phyloP scores from a whole-genome alignment of 2,113 vertebrate species.

The Rissa tridactyla region DNA sequence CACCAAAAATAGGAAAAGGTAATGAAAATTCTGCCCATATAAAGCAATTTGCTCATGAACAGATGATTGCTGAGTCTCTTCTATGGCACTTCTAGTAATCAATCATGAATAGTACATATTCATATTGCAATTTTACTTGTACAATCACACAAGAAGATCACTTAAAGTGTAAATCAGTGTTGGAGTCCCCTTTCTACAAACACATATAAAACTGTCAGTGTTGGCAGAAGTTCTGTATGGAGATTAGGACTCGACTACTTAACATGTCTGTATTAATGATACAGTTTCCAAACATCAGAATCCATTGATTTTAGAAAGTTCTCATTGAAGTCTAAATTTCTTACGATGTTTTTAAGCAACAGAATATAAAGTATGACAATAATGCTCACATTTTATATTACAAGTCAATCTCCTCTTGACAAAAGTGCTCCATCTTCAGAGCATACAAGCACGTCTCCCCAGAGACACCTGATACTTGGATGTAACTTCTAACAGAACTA shows the following conservation, averaged over 20 bases:
- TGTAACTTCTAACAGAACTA: background rate
- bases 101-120: background rate
- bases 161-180: background rate
- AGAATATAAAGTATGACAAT: background rate
- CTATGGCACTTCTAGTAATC: background rate
- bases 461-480: background rate
- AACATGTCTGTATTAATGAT: background rate
- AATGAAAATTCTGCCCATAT: constrained; percentile 13
- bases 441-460: background rate
- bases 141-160: background rate
- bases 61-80: background rate
- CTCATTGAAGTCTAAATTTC: background rate
- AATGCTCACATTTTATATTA: background rate
- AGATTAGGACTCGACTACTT: background rate
- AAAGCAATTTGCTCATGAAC: background rate
- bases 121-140: background rate
- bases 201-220: background rate
- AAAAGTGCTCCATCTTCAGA: background rate
- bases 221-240: background rate
- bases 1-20: constrained; percentile 47
- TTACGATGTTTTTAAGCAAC: background rate
- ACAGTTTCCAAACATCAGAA: background rate
- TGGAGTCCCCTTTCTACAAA: background rate
- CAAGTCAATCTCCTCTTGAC: background rate
- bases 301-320: background rate